Evolutionary conservation across 2,113 vertebrate species (phyloP).

Genomic region (Notiomystis cincta): DNA sequence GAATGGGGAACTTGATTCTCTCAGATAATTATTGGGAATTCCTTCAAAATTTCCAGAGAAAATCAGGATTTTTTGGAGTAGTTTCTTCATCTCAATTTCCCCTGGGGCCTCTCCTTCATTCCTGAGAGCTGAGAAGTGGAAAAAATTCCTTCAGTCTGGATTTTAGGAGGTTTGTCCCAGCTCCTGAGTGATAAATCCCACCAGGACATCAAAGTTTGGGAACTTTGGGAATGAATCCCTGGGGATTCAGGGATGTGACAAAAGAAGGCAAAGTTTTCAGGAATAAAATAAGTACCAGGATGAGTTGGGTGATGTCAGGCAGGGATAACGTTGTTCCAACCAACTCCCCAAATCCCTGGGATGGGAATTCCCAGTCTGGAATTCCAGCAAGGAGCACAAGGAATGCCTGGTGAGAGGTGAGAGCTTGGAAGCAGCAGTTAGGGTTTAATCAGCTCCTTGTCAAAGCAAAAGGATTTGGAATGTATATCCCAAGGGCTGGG

Average conservation of each 20-base stretch:
- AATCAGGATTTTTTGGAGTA: not conserved
- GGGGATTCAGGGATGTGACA: not conserved
- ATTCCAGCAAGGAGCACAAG: not conserved
- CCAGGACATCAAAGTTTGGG: not conserved
- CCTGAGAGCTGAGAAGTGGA: not conserved
- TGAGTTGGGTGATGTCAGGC: not conserved
- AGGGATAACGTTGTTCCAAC: not conserved
- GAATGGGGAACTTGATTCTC: not conserved
- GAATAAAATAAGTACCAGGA: not conserved
- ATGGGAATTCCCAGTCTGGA: not conserved
- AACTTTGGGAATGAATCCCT: not conserved
- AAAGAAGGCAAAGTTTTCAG: not conserved
- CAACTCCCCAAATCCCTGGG: not conserved
- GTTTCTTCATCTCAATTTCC: not conserved
- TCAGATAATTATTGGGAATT: not conserved
- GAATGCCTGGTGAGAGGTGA: not conserved
- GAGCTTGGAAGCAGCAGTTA: not conserved
- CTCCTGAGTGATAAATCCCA: not conserved
- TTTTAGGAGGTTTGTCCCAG: not conserved
- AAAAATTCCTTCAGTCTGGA: not conserved
- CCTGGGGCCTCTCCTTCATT: not conserved
- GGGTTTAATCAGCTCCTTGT: not conserved
- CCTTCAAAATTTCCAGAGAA: not conserved
- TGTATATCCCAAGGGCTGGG: rapidly evolving
- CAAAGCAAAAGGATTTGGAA: not conserved